Base-by-base conservation (phyloP, 2,797 vertebrate species). In the Enteromius trimaculatus region DNA sequence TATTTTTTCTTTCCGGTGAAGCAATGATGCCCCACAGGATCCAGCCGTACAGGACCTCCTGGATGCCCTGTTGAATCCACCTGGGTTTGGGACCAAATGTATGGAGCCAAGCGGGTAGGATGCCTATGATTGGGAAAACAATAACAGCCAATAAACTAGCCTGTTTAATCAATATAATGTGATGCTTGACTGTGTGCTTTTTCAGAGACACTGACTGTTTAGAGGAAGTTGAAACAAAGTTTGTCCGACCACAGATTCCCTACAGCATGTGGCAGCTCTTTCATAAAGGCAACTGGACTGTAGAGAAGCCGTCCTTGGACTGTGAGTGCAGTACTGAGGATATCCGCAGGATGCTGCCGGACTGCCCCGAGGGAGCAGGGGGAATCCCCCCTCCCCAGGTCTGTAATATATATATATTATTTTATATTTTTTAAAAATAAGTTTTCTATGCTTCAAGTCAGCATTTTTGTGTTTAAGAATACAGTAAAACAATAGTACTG, bases 311-410 rank as follows among this genome's bases (percentile, higher is more conserved):
- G 0, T 97, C 96, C 6, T 96, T 96, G 0, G 88, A 89, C 0
- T 98, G 97, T 65, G 90, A 85, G 87, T 98, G 97, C 85, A 98
- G 97, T 86, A 93, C 90, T 0, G 91, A 94, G 0, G 89, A 94
- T 0, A 74, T 93, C 44, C 93, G 90, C 14, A 92, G 93, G 84
- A 97, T 98, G 95, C 93, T 99, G 10, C 97, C 97, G 0, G 90
- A 96, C 29, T 98, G 97, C 69, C 95, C 96, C 0, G 83, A 88
- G 0, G 95, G 94, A 0, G 97, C 97, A 0, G 97, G 97, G 0
- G 96, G 97, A 2, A 89, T 93, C 55, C 96, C 95, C 0, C 96
- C 97, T 0, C 95, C 96, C 2, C 96, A 98, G 96, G 96, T 95
- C 26, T 47, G 2, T 34, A 72, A 51, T 16, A 51, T 19, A 42